Percentiles rank a stretch among this genome's conserved stretches.
phyloP scores from a whole-genome alignment of 2,113 vertebrate genomes.

The Dicentrarchus labrax region DNA sequence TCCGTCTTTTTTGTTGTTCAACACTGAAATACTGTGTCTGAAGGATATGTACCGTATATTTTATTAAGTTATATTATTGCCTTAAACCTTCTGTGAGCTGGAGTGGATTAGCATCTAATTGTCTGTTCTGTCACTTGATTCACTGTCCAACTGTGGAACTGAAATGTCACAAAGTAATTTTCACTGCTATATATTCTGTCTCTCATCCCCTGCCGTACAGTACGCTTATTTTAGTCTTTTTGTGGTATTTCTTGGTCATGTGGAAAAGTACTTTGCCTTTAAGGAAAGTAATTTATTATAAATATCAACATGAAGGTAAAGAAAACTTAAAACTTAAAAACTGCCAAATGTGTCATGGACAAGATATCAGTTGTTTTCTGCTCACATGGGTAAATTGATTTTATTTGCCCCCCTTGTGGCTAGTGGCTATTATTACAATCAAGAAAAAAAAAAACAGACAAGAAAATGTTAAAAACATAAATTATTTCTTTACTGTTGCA shows the following conservation, averaged over 20 bases:
- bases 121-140: too few species aligned
- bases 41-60: not conserved
- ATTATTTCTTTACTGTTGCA: not conserved
- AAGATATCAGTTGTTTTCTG: not conserved
- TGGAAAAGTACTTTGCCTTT: not conserved
- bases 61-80: not conserved
- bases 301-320: not conserved
- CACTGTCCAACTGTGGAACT: too few species aligned
- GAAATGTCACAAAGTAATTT: not conserved
- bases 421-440: not conserved
- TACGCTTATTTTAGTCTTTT: not conserved
- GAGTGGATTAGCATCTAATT: not conserved
- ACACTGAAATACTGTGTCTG: not conserved
- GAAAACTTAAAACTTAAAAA: not conserved
- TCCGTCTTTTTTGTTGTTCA: not conserved
- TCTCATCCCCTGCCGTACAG: not conserved
- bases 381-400: not conserved
- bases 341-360: not conserved
- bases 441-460: not conserved
- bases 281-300: not conserved
- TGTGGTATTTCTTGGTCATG: not conserved
- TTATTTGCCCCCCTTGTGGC: not conserved
- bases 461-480: constrained; percentile 2
- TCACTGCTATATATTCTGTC: not conserved
- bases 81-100: not conserved